Evolutionary conservation across 2,888 invertebrate species (phyloP).

Genomic region (Phoenoteleia sp.): DNA sequence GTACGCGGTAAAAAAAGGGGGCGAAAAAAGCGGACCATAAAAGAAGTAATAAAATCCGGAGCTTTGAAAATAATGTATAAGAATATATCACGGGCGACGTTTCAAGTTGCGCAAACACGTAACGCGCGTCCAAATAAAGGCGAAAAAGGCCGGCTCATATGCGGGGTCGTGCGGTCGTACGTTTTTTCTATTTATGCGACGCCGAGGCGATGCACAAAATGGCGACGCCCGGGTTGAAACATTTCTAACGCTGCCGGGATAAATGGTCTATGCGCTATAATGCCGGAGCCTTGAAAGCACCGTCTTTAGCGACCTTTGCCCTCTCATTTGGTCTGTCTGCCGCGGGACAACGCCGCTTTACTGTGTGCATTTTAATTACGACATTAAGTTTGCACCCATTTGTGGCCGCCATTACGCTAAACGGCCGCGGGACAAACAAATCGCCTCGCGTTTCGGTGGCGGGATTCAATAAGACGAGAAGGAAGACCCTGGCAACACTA

Average conservation of each 20-base stretch:
- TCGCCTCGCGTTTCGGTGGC: conserved; percentile 31
- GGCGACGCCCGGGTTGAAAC: conserved; percentile 37
- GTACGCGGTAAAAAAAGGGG: conserved; percentile 19
- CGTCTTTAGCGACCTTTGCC: conserved; percentile 57
- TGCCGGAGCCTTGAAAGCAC: conserved; percentile 73
- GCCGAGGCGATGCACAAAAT: conserved; percentile 13
- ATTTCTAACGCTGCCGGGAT: conserved; percentile 50
- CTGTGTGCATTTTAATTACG: conserved; percentile 84
- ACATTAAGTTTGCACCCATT: conserved; percentile 80
- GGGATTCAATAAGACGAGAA: conserved; percentile 25
- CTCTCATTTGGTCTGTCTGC: conserved; percentile 76
- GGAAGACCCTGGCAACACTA: background rate
- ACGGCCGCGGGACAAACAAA: conserved; percentile 58
- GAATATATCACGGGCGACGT: conserved; percentile 61
- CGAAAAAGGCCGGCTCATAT: conserved; percentile 44
- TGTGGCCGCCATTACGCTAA: conserved; percentile 70
- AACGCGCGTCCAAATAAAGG: conserved; percentile 46
- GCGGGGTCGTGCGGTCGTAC: conserved; percentile 9
- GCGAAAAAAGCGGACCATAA: conserved; percentile 47
- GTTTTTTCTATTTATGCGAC: conserved; percentile 52
- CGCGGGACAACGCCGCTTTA: conserved; percentile 79
- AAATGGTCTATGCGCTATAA: conserved; percentile 76
- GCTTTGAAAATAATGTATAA: conserved; percentile 61
- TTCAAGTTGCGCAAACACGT: conserved; percentile 61
- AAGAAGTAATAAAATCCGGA: conserved; percentile 56